Evolutionary conservation across 2,888 invertebrate genomes (phyloP), one percentile per base, ranked within the genome.

Genomic region (Oligia fasciuncula): DNA sequence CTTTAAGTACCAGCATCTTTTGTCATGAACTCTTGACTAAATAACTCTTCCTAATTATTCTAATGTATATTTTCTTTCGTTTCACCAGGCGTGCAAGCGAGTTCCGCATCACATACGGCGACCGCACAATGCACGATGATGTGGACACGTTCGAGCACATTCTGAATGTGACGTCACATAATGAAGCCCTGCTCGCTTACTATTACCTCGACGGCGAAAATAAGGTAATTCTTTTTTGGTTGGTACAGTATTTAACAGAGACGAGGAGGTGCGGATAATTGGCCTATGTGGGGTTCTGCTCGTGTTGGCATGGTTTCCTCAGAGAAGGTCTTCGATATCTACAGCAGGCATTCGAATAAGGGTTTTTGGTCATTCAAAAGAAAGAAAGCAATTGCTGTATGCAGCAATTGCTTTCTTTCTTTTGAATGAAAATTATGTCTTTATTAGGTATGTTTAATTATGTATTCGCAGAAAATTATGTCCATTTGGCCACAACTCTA

Each of bases 171-270:
- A 98, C 99, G 75, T 97, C 98, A 68, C 98, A 98, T 89, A 98
- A 99, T 91, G 99, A 99, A 89, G 98, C 99, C 0, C 97, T 99
- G 14, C 98, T 99, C 97, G 98, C 99, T 0, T 99, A 98, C 95
- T 99, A 99, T 95, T 99, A 99, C 94, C 97, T 98, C 93, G 99
- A 99, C 93, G 98, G 98, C 89, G 98, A 98, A 91, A 98, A 98
- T 94, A 98, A 98, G 97, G 98, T 98, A 85, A 73, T 51, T 67
- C 9, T 23, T 35, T 11, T 60, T 69, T 68, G 6, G 6, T 69
- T 49, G 13, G 23, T 57, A 76, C 9, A 6, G 9, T 40, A 54
- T 54, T 29, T 13, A 35, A 54, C 11, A 23, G 23, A n/a, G 14
- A 29, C 17, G 51, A 43, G 2, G 23, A 73, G 3, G 19, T 63